These are phyloP conservation scores for Prunella himalayana DNA, from an alignment of 2,113 vertebrate species.

Conservation along the genomic window DNA sequence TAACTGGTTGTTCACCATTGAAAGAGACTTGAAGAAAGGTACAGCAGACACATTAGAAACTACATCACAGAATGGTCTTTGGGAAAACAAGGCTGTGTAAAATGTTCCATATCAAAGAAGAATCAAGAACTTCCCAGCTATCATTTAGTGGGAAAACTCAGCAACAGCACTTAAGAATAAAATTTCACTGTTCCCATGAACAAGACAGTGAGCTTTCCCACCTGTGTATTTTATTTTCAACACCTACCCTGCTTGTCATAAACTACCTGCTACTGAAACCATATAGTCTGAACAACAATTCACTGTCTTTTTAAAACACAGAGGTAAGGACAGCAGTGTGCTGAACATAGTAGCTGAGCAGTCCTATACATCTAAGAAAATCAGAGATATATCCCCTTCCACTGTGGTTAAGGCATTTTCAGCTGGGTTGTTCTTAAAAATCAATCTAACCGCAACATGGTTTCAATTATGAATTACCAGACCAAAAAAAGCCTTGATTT, in stretches of 20 bases:
- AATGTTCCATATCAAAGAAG: neutral
- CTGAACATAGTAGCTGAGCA: neutral
- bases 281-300: neutral
- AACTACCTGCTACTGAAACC: neutral
- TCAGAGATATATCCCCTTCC: neutral
- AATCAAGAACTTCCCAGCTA: neutral
- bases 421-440: slow-evolving; percentile 57
- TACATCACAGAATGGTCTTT: neutral
- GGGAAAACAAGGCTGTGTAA: neutral
- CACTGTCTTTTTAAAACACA: neutral
- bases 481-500: slow-evolving; percentile 82
- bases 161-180: neutral
- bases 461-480: slow-evolving; percentile 90
- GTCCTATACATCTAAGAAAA: neutral
- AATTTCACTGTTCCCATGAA: neutral
- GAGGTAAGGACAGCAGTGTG: neutral
- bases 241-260: neutral
- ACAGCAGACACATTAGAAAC: neutral
- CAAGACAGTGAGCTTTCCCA: neutral
- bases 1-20: neutral
- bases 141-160: neutral
- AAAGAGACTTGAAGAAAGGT: neutral
- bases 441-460: slow-evolving; percentile 79
- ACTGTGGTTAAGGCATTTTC: slow-evolving; percentile 35
- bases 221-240: neutral